These are phyloP conservation scores for Masticophis lateralis DNA, from an alignment of 2,797 vertebrate genomes.

Conservation along the genomic window DNA sequence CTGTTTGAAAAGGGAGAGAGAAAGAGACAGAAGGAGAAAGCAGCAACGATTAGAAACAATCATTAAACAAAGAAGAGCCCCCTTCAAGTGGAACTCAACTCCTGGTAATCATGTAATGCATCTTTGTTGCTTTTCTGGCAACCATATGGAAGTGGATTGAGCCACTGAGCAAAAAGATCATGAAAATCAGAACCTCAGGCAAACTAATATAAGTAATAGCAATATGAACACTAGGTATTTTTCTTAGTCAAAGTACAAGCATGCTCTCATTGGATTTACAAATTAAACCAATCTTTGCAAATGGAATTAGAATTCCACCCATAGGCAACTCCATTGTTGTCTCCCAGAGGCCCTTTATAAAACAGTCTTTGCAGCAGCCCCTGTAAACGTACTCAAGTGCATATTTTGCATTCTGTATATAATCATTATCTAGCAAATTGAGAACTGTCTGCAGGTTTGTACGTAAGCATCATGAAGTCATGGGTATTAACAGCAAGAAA, in stretches of 20 bases:
- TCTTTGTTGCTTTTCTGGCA: not conserved
- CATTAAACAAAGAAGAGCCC: not conserved
- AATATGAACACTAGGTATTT: conserved; percentile 16
- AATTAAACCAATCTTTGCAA: not conserved
- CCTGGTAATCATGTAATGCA: not conserved
- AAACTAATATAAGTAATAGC: conserved; percentile 20
- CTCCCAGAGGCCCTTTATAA: not conserved
- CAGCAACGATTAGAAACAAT: conserved; percentile 13
- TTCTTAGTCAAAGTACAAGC: not conserved
- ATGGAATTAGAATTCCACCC: not conserved
- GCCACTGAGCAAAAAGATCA: conserved; percentile 29
- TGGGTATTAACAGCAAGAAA: not conserved
- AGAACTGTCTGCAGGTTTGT: not conserved
- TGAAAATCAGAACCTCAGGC: not conserved
- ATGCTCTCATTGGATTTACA: not conserved
- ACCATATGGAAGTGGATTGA: not conserved
- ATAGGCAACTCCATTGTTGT: not conserved
- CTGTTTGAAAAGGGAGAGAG: conserved; percentile 67
- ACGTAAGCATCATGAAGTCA: not conserved
- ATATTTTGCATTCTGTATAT: not conserved
- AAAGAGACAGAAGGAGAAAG: conserved; percentile 41
- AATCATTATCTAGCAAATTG: not conserved
- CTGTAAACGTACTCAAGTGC: not conserved
- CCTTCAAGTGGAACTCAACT: not conserved
- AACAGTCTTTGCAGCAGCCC: not conserved